phyloP scores from a whole-genome alignment of 2,888 invertebrate genomes.

The Ethmia dodecea region DNA sequence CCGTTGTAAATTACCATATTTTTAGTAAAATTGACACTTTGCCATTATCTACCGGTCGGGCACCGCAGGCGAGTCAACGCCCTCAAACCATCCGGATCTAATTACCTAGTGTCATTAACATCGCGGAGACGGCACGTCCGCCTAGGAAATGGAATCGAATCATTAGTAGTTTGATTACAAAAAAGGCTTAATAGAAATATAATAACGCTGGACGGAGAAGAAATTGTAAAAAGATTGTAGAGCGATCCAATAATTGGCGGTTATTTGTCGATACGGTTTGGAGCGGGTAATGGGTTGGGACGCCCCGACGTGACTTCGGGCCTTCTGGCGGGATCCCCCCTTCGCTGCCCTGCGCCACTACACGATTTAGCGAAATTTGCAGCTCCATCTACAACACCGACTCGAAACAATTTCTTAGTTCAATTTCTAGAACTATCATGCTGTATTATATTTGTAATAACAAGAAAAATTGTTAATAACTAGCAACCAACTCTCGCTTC shows the following conservation, averaged over 20 bases:
- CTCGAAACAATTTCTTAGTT: no score
- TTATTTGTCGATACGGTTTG: constrained; percentile 77
- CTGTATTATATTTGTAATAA: no score
- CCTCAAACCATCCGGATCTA: constrained; percentile 76
- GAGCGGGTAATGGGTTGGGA: constrained; percentile 72
- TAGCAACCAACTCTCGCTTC: no score
- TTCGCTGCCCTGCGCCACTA: constrained; percentile 27
- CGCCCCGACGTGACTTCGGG: constrained; percentile 65
- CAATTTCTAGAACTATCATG: no score
- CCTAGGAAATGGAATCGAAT: constrained; percentile 78
- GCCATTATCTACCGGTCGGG: constrained; percentile 62
- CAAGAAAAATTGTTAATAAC: no score
- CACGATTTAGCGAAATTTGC: constrained; percentile 56
- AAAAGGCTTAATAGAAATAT: constrained; percentile 78
- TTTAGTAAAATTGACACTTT: constrained; percentile 71
- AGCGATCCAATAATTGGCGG: constrained; percentile 77
- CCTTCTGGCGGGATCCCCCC: constrained; percentile 26
- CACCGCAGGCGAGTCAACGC: constrained; percentile 64
- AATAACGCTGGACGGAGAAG: constrained; percentile 72
- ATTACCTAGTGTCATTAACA: constrained; percentile 75
- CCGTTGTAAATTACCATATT: constrained; percentile 64
- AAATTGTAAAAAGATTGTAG: constrained; percentile 78
- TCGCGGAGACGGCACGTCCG: constrained; percentile 73
- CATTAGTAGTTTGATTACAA: constrained; percentile 78
- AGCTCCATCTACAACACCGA: constrained; percentile 40